Conservation (phyloP, 1,140 invertebrate species). For the Hycleus cichorii region DNA sequence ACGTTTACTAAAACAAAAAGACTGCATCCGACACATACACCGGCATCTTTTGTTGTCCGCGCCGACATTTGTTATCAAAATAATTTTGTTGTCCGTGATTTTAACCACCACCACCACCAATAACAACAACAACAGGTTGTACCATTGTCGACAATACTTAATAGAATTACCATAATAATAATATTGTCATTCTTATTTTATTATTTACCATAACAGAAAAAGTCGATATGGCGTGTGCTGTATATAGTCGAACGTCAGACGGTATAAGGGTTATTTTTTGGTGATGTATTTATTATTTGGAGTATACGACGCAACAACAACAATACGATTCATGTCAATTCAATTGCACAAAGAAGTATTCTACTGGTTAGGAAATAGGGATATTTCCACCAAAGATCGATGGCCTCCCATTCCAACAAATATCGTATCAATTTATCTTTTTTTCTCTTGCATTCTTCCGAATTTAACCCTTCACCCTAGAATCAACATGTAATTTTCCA, state of each 20-base stretch:
- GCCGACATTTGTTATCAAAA: constrained; percentile 36
- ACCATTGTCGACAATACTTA: constrained; percentile 36
- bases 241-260: constrained; percentile 15
- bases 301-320: constrained; percentile 7
- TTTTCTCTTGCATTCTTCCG: no score
- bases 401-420: no score
- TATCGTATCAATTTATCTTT: no score
- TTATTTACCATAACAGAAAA: constrained; percentile 36
- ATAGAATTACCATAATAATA: constrained; percentile 41
- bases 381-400: background rate
- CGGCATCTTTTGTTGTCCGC: constrained; percentile 29
- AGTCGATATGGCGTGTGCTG: constrained; percentile 19
- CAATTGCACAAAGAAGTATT: constrained; percentile 32
- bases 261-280: constrained; percentile 28
- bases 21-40: constrained; percentile 28
- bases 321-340: constrained; percentile 33
- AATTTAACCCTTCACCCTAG: no score
- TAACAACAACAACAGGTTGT: constrained; percentile 35
- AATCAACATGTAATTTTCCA: no score
- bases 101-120: constrained; percentile 2
- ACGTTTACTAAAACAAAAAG: constrained; percentile 19
- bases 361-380: constrained; percentile 23
- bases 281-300: constrained; percentile 21
- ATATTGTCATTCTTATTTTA: constrained; percentile 38
- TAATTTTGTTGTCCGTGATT: constrained; percentile 36